Evolutionary conservation across 2,888 invertebrate genomes (phyloP).

Genomic region (Dromius quadrimaculatus): DNA sequence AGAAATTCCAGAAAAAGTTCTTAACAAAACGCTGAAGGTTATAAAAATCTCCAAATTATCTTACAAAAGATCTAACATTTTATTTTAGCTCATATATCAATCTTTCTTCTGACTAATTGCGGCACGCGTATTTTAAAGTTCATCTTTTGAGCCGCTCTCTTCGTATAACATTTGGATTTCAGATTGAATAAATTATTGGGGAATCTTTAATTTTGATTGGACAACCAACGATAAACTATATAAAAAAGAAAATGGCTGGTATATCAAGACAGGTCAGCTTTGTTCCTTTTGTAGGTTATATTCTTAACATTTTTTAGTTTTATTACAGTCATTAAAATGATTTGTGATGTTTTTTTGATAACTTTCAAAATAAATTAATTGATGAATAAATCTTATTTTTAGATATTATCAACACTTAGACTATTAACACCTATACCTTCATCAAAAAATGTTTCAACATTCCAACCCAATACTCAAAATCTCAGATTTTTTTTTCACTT

Average conservation of each 20-base stretch:
- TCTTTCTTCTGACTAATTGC: background rate
- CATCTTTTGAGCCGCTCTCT: slow-evolving; percentile 6
- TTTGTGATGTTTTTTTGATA: slow-evolving; percentile 18
- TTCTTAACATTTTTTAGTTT: slow-evolving; percentile 15
- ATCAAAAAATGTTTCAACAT: background rate
- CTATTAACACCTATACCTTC: slow-evolving; percentile 1
- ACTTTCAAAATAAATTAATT: slow-evolving; percentile 19
- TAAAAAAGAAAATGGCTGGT: slow-evolving; percentile 32
- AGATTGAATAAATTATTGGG: slow-evolving; percentile 17
- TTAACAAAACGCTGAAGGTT: slow-evolving; percentile 16
- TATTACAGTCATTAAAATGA: slow-evolving; percentile 19
- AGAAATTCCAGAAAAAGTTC: slow-evolving; percentile 34
- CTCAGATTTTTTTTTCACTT: no score
- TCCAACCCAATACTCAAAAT: no score
- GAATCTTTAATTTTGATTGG: slow-evolving; percentile 19
- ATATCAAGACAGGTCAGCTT: background rate
- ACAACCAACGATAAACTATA: background rate
- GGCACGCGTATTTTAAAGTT: slow-evolving; percentile 3
- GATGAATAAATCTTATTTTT: slow-evolving; percentile 15
- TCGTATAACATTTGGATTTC: background rate
- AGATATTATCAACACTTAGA: slow-evolving; percentile 11
- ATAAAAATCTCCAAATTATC: slow-evolving; percentile 35
- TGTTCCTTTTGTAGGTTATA: slow-evolving; percentile 13
- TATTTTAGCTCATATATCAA: slow-evolving; percentile 31
- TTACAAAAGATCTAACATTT: slow-evolving; percentile 34